These are phyloP conservation scores for Schizothorax lantsangensis DNA, from an alignment of 2,797 vertebrate species.

Conservation along the genomic window DNA sequence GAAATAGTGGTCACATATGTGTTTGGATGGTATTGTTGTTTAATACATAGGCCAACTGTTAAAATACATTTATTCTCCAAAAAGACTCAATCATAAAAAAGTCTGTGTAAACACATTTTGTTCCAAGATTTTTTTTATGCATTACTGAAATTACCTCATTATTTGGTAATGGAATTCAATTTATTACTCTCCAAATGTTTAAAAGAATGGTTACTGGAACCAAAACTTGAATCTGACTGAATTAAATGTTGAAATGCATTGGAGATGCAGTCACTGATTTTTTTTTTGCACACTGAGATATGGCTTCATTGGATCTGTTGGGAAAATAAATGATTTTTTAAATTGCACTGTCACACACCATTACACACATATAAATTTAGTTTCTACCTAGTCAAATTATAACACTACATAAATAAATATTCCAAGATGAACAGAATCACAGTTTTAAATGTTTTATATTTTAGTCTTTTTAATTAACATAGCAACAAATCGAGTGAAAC, in stretches of 20 bases:
- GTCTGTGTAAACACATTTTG: background rate
- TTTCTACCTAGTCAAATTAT: background rate
- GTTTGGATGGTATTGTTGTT: background rate
- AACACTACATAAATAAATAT: background rate
- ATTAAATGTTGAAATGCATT: background rate
- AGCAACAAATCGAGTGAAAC: background rate
- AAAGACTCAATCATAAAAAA: background rate
- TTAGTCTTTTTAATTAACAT: conserved; percentile 8
- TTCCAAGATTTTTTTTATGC: background rate
- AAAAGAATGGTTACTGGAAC: background rate
- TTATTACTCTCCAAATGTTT: background rate
- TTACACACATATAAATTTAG: background rate
- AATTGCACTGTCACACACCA: background rate
- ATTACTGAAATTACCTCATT: background rate
- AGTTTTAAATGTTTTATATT: background rate
- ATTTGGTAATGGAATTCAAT: background rate
- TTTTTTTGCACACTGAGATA: background rate
- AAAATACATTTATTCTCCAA: background rate
- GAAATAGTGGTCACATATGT: background rate
- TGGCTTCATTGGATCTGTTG: background rate
- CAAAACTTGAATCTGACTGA: background rate
- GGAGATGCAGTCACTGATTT: no score
- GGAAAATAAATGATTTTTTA: background rate
- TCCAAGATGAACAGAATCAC: background rate
- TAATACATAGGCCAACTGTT: background rate